Conservation (phyloP, 2,797 vertebrate species). For the Coccyzus lansbergi region DNA sequence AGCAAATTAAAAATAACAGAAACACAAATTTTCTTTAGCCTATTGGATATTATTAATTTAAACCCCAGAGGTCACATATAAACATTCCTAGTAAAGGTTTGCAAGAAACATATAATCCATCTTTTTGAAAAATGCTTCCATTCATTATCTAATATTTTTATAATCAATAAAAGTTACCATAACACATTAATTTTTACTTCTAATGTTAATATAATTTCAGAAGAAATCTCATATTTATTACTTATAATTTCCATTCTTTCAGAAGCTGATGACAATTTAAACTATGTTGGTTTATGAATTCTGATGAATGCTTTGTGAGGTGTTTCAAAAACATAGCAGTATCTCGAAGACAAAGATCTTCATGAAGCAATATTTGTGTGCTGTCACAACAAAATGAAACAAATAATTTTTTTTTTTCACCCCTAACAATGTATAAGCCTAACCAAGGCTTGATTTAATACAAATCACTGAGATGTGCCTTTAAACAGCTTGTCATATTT, state of each 20-base stretch:
- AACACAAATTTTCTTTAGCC: slow-evolving; percentile 7
- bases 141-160: neutral
- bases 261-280: slow-evolving; percentile 29
- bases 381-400: slow-evolving; percentile 13
- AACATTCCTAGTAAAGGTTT: slow-evolving; percentile 16
- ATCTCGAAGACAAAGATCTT: slow-evolving; percentile 11
- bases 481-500: neutral
- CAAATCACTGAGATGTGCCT: neutral
- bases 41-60: slow-evolving; percentile 9
- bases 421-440: neutral
- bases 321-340: slow-evolving; percentile 28
- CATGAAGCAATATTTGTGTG: slow-evolving; percentile 30
- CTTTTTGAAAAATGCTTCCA: slow-evolving; percentile 5
- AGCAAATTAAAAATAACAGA: slow-evolving; percentile 59
- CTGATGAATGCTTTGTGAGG: neutral
- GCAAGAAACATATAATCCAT: slow-evolving; percentile 17
- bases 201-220: slow-evolving; percentile 30
- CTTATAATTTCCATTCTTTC: slow-evolving; percentile 39
- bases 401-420: slow-evolving; percentile 43
- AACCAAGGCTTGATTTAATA: neutral
- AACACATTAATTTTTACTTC: slow-evolving; percentile 47
- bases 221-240: slow-evolving; percentile 12
- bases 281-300: slow-evolving; percentile 11
- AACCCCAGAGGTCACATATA: neutral
- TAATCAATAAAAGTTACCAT: neutral